phyloP scores from a whole-genome alignment of 2,113 vertebrate species.

The Oreocharis arfaki region DNA sequence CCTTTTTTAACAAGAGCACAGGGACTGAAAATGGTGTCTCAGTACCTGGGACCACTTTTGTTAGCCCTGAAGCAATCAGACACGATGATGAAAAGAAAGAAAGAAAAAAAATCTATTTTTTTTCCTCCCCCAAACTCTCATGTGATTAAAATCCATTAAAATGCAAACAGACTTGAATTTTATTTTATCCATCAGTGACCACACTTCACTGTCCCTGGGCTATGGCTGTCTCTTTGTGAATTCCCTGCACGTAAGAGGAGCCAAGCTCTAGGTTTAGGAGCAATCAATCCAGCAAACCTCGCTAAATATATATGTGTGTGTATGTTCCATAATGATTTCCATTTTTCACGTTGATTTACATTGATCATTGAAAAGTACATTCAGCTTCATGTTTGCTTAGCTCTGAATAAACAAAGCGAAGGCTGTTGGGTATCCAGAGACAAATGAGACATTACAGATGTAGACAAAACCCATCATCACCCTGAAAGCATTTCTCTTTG shows the following conservation, averaged over 20 bases:
- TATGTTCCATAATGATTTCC: background rate
- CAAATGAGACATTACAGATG: slow-evolving; percentile 46
- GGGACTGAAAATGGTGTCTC: background rate
- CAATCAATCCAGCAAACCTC: background rate
- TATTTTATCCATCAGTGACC: slow-evolving; percentile 50
- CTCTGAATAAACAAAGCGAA: background rate
- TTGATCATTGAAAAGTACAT: background rate
- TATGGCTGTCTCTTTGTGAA: slow-evolving; percentile 22
- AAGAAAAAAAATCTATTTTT: background rate
- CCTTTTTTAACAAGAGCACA: background rate
- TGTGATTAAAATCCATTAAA: slow-evolving; percentile 54
- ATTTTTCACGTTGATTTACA: background rate
- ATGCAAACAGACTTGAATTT: slow-evolving; percentile 34
- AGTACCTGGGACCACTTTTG: background rate
- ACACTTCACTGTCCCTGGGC: background rate
- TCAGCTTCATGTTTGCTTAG: slow-evolving; percentile 30
- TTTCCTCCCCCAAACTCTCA: background rate
- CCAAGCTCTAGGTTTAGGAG: background rate
- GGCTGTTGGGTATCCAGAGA: slow-evolving; percentile 15
- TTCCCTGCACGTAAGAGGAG: background rate
- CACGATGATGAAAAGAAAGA: background rate
- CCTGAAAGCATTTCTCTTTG: slow-evolving; percentile 23
- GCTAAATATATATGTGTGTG: background rate
- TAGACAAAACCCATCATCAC: slow-evolving; percentile 45
- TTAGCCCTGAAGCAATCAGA: background rate